Evolutionary conservation across 2,797 vertebrate genomes (phyloP).

Genomic region (Sebastes diaconus): DNA sequence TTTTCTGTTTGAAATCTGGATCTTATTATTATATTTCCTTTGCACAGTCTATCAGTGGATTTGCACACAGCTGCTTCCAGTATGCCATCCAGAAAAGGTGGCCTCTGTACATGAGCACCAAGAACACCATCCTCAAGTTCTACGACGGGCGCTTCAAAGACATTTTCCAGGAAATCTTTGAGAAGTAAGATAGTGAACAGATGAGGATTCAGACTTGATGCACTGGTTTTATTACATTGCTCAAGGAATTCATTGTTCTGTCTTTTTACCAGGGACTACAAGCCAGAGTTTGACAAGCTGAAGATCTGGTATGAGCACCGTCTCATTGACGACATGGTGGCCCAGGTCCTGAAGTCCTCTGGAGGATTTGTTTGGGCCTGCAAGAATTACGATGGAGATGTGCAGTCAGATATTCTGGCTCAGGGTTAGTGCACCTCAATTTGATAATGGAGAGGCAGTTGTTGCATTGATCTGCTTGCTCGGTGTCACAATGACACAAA

Average conservation of each 20-base stretch:
- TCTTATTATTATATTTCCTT: neutral
- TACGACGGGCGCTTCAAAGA: conserved; percentile 97
- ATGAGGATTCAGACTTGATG: neutral
- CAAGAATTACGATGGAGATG: conserved; percentile 97
- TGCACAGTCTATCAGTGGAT: conserved; percentile 92
- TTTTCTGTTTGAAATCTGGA: neutral
- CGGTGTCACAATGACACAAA: neutral
- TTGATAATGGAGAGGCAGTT: neutral
- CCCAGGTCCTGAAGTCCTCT: conserved; percentile 93
- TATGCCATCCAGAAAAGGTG: conserved; percentile 94
- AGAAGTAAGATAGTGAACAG: conserved; percentile 80
- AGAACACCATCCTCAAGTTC: conserved; percentile 97
- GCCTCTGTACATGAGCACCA: conserved; percentile 98
- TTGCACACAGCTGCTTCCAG: conserved; percentile 98
- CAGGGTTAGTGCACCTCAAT: conserved; percentile 82
- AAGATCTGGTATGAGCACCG: conserved; percentile 99
- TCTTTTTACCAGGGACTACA: conserved; percentile 86
- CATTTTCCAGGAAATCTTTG: conserved; percentile 94
- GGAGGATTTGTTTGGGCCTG: conserved; percentile 98
- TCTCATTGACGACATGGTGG: conserved; percentile 98
- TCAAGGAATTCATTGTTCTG: neutral
- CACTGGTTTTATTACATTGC: neutral
- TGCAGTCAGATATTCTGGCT: conserved; percentile 97
- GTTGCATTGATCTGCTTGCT: neutral
- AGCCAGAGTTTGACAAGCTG: conserved; percentile 91